Evolutionary conservation across 1,140 invertebrate species (phyloP).

Genomic region (Episyrphus balteatus): DNA sequence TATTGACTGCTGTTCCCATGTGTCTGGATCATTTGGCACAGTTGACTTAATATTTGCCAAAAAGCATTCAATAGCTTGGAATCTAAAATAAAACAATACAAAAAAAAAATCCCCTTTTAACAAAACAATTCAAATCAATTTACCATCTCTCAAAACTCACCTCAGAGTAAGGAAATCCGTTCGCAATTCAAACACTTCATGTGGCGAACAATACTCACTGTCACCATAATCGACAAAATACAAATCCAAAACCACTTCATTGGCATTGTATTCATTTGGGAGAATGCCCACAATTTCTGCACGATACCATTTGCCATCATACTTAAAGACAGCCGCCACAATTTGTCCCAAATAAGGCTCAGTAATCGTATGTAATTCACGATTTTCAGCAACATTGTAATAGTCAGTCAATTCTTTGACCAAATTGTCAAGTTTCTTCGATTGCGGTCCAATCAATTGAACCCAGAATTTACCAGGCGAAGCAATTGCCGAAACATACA

Average conservation of each 20-base stretch:
- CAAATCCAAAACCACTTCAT: constrained; percentile 47
- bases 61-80: constrained; percentile 70
- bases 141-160: constrained; percentile 12
- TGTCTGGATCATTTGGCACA: constrained; percentile 22
- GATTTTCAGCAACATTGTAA: constrained; percentile 53
- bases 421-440: constrained; percentile 58
- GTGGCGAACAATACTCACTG: constrained; percentile 47
- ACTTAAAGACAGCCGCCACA: constrained; percentile 63
- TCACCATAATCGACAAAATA: constrained; percentile 78
- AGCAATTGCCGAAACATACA: constrained; percentile 70
- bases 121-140: background rate
- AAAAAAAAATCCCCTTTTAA: background rate
- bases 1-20: constrained; percentile 56
- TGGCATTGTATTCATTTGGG: constrained; percentile 45
- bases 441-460: constrained; percentile 60
- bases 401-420: constrained; percentile 68
- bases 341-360: constrained; percentile 57
- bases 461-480: constrained; percentile 74
- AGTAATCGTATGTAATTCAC: constrained; percentile 43
- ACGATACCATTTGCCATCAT: constrained; percentile 60
- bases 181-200: constrained; percentile 54
- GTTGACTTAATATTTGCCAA: constrained; percentile 55
- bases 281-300: constrained; percentile 46
- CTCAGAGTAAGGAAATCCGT: constrained; percentile 61
- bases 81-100: constrained; percentile 13